A percentile compares a stretch with the other conserved stretches of the same genome.
phyloP scores from a whole-genome alignment of 2,888 invertebrate genomes.

The Rhagophthalmus giganteus region DNA sequence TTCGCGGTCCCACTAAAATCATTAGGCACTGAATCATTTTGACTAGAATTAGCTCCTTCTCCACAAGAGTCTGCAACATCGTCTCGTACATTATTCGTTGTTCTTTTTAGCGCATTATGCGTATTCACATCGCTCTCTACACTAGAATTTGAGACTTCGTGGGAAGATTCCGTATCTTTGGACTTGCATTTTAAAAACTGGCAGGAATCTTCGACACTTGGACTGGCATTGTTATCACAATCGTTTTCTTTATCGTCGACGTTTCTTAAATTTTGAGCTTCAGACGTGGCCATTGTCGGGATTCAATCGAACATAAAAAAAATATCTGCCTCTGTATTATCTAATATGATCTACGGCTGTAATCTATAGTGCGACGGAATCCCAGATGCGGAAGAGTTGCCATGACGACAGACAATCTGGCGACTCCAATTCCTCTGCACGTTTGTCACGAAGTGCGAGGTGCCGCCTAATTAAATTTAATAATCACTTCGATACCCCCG shows the following conservation, averaged over 20 bases:
- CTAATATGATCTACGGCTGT: constrained; percentile 16
- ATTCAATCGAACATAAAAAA: not conserved
- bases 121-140: constrained; percentile 27
- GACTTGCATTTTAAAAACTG: constrained; percentile 44
- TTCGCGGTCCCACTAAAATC: constrained; percentile 13
- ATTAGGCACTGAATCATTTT: constrained; percentile 18
- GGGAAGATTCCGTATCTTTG: constrained; percentile 36
- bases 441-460: not conserved
- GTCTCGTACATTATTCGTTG: constrained; percentile 33
- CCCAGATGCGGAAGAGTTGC: constrained; percentile 44
- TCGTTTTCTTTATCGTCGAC: constrained; percentile 21
- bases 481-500: no score
- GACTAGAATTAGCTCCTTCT: constrained; percentile 21
- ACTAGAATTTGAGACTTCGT: constrained; percentile 15
- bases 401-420: constrained; percentile 53
- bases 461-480: not conserved
- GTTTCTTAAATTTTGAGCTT: constrained; percentile 17
- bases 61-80: constrained; percentile 21
- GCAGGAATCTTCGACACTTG: constrained; percentile 36
- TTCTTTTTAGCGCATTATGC: constrained; percentile 39
- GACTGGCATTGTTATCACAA: constrained; percentile 31
- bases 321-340: constrained; percentile 3
- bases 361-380: constrained; percentile 28
- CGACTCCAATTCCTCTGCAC: constrained; percentile 35
- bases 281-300: constrained; percentile 10